Conservation (phyloP, 1,140 invertebrate species). For the Tachypleus tridentatus region DNA sequence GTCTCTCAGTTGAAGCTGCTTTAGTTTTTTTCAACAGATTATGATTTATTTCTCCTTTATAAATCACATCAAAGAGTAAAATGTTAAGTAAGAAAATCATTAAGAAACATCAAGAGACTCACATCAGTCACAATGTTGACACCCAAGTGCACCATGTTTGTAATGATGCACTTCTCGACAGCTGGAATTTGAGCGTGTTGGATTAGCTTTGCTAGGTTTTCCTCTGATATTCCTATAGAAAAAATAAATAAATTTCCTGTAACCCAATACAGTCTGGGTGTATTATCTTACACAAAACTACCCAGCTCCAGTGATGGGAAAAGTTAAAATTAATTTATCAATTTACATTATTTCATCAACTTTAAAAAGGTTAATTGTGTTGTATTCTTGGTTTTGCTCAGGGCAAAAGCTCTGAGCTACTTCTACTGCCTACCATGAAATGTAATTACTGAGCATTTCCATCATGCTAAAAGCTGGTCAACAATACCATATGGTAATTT, state of each 20-base stretch:
- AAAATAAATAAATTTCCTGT: background rate
- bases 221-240: conserved; percentile 62
- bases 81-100: conserved; percentile 17
- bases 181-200: conserved; percentile 87
- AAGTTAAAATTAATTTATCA: too few relatives aligned
- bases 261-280: too few relatives aligned
- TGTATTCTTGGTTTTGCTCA: too few relatives aligned
- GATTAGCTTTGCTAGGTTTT: conserved; percentile 92
- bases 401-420: too few relatives aligned
- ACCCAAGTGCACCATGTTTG: conserved; percentile 88
- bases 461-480: too few relatives aligned
- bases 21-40: background rate
- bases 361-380: too few relatives aligned
- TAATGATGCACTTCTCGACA: conserved; percentile 84
- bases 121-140: conserved; percentile 90
- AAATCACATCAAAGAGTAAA: background rate
- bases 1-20: background rate
- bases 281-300: too few relatives aligned
- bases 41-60: background rate
- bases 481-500: too few relatives aligned
- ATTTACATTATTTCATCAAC: too few relatives aligned
- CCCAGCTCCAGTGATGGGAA: too few relatives aligned
- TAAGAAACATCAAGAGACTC: conserved; percentile 35
- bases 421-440: too few relatives aligned
- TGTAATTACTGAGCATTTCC: too few relatives aligned